Percentiles rank a stretch among this genome's conserved stretches.
These are phyloP conservation scores for Meles meles DNA, from an alignment of 2,113 vertebrate genomes.

Conservation along the genomic window DNA sequence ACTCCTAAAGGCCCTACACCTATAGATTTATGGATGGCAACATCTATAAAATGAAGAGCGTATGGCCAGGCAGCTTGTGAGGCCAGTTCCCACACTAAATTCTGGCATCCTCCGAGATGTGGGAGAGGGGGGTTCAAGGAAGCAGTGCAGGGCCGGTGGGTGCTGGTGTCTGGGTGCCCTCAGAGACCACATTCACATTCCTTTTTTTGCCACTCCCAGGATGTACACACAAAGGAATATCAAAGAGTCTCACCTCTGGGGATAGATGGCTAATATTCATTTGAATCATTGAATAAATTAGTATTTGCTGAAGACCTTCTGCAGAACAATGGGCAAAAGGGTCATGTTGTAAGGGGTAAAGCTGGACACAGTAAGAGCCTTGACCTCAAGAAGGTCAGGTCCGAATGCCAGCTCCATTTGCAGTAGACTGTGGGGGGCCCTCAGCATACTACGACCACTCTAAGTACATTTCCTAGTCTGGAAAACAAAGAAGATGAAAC, in stretches of 20 bases:
- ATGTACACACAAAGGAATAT: too few relatives aligned
- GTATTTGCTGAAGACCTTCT: not conserved
- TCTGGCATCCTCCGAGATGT: not conserved
- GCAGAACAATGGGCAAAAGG: not conserved
- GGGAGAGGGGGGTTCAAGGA: not conserved
- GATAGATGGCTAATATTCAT: not conserved
- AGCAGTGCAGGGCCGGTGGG: not conserved
- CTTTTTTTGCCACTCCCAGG: not conserved
- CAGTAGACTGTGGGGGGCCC: not conserved
- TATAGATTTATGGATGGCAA: not conserved
- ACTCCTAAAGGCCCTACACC: not conserved
- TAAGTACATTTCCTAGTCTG: not conserved
- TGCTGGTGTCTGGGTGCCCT: not conserved
- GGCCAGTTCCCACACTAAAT: not conserved
- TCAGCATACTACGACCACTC: not conserved
- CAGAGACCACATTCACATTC: not conserved
- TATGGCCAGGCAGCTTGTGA: not conserved
- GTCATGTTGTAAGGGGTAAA: not conserved
- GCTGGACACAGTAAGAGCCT: not conserved
- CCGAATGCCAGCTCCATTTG: not conserved
- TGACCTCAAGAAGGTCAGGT: not conserved
- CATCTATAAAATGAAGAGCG: not conserved
- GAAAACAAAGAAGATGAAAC: not conserved
- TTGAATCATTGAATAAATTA: not conserved
- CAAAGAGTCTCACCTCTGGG: too few relatives aligned